Evolutionary conservation across 2,113 vertebrate genomes (phyloP).

Genomic region (Conger conger): DNA sequence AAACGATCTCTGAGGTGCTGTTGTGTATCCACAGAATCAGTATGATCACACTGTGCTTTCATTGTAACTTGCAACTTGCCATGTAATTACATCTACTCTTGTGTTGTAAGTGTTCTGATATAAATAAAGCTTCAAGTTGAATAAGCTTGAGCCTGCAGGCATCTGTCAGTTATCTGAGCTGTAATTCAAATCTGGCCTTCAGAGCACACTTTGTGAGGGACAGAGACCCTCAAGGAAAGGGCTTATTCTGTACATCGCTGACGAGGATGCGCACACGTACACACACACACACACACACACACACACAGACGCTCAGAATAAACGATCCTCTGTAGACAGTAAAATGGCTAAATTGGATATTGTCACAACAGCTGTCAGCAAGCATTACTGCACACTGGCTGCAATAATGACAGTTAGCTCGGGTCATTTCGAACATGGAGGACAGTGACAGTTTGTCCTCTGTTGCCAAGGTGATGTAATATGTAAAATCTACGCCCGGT

Average conservation of each 20-base stretch:
- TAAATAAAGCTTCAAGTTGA: background rate
- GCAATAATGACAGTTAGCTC: background rate
- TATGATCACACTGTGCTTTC: background rate
- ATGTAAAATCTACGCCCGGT: constrained; percentile 8
- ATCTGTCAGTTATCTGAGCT: background rate
- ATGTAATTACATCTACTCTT: background rate
- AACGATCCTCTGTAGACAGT: background rate
- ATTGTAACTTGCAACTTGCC: too few relatives aligned
- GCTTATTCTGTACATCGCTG: background rate
- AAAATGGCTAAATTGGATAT: background rate
- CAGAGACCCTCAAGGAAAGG: background rate
- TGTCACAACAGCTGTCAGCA: background rate
- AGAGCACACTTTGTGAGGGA: background rate
- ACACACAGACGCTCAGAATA: background rate
- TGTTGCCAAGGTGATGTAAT: background rate
- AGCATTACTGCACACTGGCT: background rate
- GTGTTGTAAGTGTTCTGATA: background rate
- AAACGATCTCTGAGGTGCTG: background rate
- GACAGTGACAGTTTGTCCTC: background rate
- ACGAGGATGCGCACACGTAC: too few relatives aligned
- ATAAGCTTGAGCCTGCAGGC: background rate
- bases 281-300: too few relatives aligned
- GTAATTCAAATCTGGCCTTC: background rate
- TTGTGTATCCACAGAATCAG: background rate
- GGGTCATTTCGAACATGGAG: background rate